phyloP scores from a whole-genome alignment of 37 sponge, comb jelly and placozoan genomes.

The Sycon ciliatum region DNA sequence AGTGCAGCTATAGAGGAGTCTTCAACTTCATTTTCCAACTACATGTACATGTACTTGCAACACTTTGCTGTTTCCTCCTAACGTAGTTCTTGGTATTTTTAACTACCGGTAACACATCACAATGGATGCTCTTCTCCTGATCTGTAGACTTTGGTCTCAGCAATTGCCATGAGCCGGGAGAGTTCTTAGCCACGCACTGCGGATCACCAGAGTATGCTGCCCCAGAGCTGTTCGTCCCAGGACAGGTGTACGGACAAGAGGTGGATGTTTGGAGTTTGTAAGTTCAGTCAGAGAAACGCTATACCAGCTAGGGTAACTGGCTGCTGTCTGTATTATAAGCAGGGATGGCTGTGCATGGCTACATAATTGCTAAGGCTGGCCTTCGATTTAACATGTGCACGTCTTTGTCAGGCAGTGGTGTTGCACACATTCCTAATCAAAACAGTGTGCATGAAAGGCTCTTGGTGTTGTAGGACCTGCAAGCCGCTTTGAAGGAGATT shows the following conservation, averaged over 20 bases:
- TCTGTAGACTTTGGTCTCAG: conserved; percentile 86
- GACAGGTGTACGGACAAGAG: conserved; percentile 86
- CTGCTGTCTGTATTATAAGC: not conserved
- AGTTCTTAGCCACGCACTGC: conserved; percentile 85
- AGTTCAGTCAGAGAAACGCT: conserved; percentile 21
- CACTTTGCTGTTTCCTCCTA: not conserved
- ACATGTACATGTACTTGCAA: not conserved
- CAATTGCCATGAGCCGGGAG: conserved; percentile 73
- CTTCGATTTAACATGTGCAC: no score
- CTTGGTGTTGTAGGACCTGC: no score
- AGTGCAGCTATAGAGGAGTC: no score
- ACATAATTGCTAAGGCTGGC: no score
- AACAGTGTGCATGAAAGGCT: no score
- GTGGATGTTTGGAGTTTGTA: conserved; percentile 97
- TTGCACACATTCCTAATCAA: no score
- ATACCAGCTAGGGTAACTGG: not conserved
- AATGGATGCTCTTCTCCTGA: not conserved
- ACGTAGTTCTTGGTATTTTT: not conserved
- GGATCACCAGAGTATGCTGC: conserved; percentile 98
- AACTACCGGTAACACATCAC: not conserved
- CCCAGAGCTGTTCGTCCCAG: conserved; percentile 94
- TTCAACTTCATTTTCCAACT: no score
- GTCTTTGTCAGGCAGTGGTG: no score
- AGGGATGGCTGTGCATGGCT: no score
- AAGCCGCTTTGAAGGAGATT: no score